Percentiles rank a stretch among this genome's conserved stretches.
These are phyloP conservation scores for Dinothrombium tinctorium DNA, from an alignment of 1,140 invertebrate genomes.

Conservation along the genomic window DNA sequence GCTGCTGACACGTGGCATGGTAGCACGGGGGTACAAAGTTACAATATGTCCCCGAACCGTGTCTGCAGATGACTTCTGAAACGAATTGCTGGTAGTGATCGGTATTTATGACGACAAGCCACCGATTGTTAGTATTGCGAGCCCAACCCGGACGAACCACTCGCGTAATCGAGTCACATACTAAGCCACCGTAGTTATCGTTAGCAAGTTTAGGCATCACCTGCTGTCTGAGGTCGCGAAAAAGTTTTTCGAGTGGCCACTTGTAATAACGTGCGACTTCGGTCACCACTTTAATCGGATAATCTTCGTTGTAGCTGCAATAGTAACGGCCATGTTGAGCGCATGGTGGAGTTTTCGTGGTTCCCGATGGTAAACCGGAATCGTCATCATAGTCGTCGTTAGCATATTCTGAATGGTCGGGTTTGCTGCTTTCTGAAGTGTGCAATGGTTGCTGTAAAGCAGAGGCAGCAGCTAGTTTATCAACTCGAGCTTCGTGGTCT, in stretches of 20 bases:
- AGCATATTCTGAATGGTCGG: too few relatives aligned
- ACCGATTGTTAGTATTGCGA: conserved; percentile 17
- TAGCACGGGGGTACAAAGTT: conserved; percentile 18
- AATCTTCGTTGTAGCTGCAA: conserved; percentile 16
- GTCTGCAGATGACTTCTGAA: conserved; percentile 17
- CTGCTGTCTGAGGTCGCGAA: conserved; percentile 14
- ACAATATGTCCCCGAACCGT: conserved; percentile 13
- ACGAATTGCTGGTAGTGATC: conserved; percentile 17
- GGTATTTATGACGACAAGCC: conserved; percentile 18
- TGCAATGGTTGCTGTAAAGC: too few relatives aligned
- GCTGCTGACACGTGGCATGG: conserved; percentile 15
- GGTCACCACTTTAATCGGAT: conserved; percentile 14
- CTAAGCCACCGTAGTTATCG: conserved; percentile 13
- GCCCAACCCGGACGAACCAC: conserved; percentile 17
- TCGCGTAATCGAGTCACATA: conserved; percentile 18
- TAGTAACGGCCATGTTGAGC: conserved; percentile 15
- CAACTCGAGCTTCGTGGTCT: too few relatives aligned
- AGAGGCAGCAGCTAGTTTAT: too few relatives aligned
- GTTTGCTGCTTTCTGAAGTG: too few relatives aligned
- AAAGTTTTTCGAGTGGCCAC: conserved; percentile 17
- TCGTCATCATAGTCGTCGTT: conserved; percentile 10
- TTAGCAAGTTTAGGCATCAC: conserved; percentile 16
- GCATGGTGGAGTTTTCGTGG: conserved; percentile 14
- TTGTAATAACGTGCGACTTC: conserved; percentile 16
- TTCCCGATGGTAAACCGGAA: conserved; percentile 6